Evolutionary conservation across 2,113 vertebrate genomes (phyloP).

Genomic region (Cyanoliseus patagonus): DNA sequence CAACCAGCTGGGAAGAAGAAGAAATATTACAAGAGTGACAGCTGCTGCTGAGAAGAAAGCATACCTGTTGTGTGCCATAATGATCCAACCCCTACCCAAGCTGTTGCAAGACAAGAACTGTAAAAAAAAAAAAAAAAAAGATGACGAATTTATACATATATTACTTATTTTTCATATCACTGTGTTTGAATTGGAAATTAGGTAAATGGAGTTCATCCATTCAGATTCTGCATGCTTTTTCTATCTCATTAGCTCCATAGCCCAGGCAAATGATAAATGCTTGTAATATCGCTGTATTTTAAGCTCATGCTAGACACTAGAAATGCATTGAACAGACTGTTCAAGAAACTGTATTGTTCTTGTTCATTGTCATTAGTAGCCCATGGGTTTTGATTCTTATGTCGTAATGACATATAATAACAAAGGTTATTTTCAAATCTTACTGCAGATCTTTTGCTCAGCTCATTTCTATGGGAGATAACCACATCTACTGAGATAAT

Average conservation of each 20-base stretch:
- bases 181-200: constrained; percentile 19
- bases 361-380: constrained; percentile 12
- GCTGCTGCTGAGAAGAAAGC: not conserved
- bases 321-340: constrained; percentile 23
- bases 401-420: constrained; percentile 34
- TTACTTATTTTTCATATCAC: not conserved
- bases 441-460: not conserved
- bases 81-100: not conserved
- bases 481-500: constrained; percentile 36
- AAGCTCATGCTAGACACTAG: constrained; percentile 16
- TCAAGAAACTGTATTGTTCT: constrained; percentile 19
- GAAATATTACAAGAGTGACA: not conserved
- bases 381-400: not conserved
- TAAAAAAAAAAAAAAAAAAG: not conserved
- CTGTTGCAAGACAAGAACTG: not conserved
- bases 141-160: not conserved
- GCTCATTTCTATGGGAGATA: constrained; percentile 13
- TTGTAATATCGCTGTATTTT: constrained; percentile 9
- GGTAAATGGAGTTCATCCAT: constrained; percentile 15
- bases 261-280: constrained; percentile 43
- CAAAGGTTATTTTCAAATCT: constrained; percentile 42
- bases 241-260: constrained; percentile 28
- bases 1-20: not conserved
- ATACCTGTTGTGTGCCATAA: not conserved
- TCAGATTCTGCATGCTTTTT: constrained; percentile 15